Base-by-base conservation (phyloP, 2,888 invertebrate species). In the Amblyjoppa fuscipennis region DNA sequence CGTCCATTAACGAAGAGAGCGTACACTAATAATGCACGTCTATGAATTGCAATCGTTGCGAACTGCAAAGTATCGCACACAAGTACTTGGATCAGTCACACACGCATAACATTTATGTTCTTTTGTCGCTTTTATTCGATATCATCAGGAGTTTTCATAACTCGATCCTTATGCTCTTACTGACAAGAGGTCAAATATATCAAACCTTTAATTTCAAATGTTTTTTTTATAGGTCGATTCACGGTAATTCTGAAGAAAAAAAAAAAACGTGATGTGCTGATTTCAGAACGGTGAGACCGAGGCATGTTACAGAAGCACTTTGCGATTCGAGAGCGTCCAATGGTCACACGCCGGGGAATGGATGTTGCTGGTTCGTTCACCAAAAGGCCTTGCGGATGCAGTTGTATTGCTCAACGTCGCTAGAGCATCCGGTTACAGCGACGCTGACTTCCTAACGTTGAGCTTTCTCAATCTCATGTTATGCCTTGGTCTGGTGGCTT, bases 351-450 rank as follows among this genome's bases (percentile, higher is more conserved):
- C 95, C 16, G 96, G 96, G 38, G 96, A 96, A 92, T 96, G 96
- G 94, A 94, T 95, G 87, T 95, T 96, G 88, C 93, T 96, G 85
- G 96, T 96, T 45, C 95, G 96, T 89, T 96, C 96, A 75, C 94
- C 95, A 56, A 95, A 95, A 89, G 96, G 96, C 78, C 94, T 96
- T 87, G 95, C 96, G 68, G 96, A 96, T 92, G 96, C 96, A 73
- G 95, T 95, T 87, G 95, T 96, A 91, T 94, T 95, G 90, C 95
- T 96, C 88, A 96, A 96, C 93, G 95, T 96, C 92, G 96, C 96
- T 78, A 91, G 90, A 64, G 92, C 93, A 84, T 92, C 92, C 86
- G 91, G 91, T 81, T 90, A 88, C 88, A 91, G 90, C 85, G 84
- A 87, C 87, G 89, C 90, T 88, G 88, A 90, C 86, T 87, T 89